Base-by-base conservation (phyloP, 2,888 invertebrate species). In the Nasonovia ribisnigri region DNA sequence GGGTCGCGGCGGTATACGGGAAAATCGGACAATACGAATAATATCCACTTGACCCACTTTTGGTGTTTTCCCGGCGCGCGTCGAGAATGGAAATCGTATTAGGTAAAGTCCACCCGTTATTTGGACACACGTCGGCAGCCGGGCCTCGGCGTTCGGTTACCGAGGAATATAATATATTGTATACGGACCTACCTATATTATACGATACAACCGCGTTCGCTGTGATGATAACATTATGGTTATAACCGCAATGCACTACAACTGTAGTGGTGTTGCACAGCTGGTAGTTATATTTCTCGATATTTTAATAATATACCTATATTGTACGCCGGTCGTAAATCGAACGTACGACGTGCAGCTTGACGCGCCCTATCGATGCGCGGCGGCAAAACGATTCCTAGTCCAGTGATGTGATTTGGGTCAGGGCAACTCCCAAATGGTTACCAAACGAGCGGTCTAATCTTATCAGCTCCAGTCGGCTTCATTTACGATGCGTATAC, bases 1-100 rank as follows among this genome's bases (percentile, higher is more conserved):
- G 51, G 86, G 91, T 84, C 86, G 57, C 46, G 24, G 36, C 26
- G 46, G 54, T 87, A 11, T 11, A 24, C 36, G 48, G 87, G 42
- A 51, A 92, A 92, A 87, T 88, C 67, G 87, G 67, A 92, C 92
- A 92, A 88, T 87, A 88, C 87, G 10, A 91, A 60, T 60, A 89
- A 67, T 92, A 86, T 90, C 90, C 90, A 93, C 84, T 93, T 93
- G 93, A 89, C 93, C 93, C 90, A 93, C 93, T 93, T 93, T 93
- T 46, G 60, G 57, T 13, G 48, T 84, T 84, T 77, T 89, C 51
- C 84, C 67, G 84, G 54, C 54, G 36, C 26, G 48, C 57, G 51
- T n/a, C 84, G n/a, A 60, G 60, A 93, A 90, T 84, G 93, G 90
- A 88, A 92, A 92, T 92, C 92, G 89, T 26, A 60, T 20, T 77